Conservation (phyloP, 1,140 invertebrate species). For the Drosophila kepulauana region DNA sequence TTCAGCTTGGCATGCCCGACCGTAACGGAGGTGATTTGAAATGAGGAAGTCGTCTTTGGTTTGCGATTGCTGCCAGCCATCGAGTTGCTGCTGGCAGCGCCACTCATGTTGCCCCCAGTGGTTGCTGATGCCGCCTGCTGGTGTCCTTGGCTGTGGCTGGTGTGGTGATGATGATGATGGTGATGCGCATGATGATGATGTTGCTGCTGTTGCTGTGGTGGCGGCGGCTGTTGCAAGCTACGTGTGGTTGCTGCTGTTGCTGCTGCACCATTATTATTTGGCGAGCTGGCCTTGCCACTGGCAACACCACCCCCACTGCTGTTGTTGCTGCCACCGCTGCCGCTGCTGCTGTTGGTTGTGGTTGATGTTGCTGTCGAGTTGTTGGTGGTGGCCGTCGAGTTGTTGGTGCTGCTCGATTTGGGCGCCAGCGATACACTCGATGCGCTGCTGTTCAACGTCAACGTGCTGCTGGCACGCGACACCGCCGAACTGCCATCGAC, state of each 20-base stretch:
- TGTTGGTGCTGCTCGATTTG: slow-evolving; percentile 64
- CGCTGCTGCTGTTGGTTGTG: slow-evolving; percentile 41
- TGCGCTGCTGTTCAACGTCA: slow-evolving; percentile 56
- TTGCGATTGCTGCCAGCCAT: slow-evolving; percentile 61
- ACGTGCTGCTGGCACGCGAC: slow-evolving; percentile 43
- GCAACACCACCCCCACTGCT: slow-evolving; percentile 43
- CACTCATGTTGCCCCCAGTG: slow-evolving; percentile 23
- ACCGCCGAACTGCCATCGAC: slow-evolving; percentile 39
- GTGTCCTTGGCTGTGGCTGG: slow-evolving; percentile 73
- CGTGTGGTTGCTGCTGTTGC: slow-evolving; percentile 19
- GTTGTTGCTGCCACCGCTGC: slow-evolving; percentile 27
- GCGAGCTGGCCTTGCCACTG: slow-evolving; percentile 72
- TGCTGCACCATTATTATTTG: slow-evolving; percentile 74
- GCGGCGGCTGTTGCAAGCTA: slow-evolving; percentile 35
- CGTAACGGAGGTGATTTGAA: slow-evolving; percentile 96
- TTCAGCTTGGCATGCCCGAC: slow-evolving; percentile 87
- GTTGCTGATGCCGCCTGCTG: slow-evolving; percentile 22
- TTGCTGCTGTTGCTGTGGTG: slow-evolving; percentile 48
- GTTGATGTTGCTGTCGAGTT: slow-evolving; percentile 16
- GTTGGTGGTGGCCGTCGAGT: slow-evolving; percentile 28
- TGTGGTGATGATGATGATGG: slow-evolving; percentile 49
- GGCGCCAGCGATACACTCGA: slow-evolving; percentile 69
- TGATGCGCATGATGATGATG: slow-evolving; percentile 57
- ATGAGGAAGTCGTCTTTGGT: slow-evolving; percentile 90
- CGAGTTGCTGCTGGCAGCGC: slow-evolving; percentile 1